phyloP scores from a whole-genome alignment of 1,140 invertebrate species.

The Cryptotermes secundus region DNA sequence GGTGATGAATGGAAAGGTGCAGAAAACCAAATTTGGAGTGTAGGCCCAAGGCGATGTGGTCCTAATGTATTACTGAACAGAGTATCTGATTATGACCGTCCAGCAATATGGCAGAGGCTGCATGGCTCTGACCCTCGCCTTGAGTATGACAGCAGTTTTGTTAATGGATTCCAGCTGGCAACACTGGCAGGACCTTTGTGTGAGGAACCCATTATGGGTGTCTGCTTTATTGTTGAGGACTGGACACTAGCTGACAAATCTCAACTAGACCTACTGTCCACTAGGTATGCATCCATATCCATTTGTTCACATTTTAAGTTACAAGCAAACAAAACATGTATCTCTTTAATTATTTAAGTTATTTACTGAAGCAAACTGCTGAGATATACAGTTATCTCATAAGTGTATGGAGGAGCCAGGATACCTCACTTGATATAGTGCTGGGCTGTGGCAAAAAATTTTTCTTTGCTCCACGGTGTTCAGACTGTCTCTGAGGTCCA shows the following conservation, averaged over 20 bases:
- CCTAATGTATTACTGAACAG: conserved; percentile 58
- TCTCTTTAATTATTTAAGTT: no score
- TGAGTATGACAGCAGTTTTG: conserved; percentile 75
- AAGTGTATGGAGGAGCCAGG: no score
- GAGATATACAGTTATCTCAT: no score
- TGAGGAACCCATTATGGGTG: conserved; percentile 94
- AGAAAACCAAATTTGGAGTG: conserved; percentile 81
- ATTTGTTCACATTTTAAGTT: no score
- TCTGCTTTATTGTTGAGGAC: conserved; percentile 85
- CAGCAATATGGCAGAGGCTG: conserved; percentile 22
- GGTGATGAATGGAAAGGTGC: conserved; percentile 57
- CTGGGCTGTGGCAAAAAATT: no score
- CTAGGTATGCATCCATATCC: neutral
- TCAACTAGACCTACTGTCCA: neutral
- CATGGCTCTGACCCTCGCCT: conserved; percentile 43
- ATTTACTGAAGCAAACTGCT: no score
- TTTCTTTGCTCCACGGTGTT: no score
- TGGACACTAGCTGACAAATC: conserved; percentile 58
- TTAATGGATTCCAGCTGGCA: conserved; percentile 94
- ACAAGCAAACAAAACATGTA: no score
- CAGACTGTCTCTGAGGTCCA: no score
- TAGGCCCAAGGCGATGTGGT: conserved; percentile 86
- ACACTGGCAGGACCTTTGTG: conserved; percentile 87
- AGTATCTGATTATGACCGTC: conserved; percentile 20
- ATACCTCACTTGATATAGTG: no score